Evolutionary conservation across 2,888 invertebrate species (phyloP), one percentile per base, ranked within the genome.

Genomic region (Celastrina argiolus): DNA sequence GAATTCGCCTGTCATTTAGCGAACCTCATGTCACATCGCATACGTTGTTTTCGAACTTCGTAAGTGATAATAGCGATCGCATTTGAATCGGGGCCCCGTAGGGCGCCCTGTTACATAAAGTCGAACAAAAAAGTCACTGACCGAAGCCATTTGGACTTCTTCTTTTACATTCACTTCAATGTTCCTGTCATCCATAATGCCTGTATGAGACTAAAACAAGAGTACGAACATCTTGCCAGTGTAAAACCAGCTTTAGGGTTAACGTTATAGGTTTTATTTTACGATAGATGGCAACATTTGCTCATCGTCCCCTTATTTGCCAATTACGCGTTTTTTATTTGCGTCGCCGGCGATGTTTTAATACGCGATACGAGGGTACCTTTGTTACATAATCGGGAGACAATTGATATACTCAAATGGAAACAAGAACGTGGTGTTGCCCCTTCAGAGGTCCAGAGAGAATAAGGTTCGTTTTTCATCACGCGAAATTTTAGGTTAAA

Each of bases 311-410:
- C 82, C 83, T 78, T 83, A 78, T 83, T 84, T 84, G 80, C 81
- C 83, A 84, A 85, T 85, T 85, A 85, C 68, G 71, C 71, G 76
- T 70, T 72, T 74, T 76, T 75, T 82, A 79, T 78, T 80, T 80
- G 81, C 75, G 73, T 67, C 72, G 75, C 69, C 74, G 76, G 73
- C 74, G 71, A 72, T 71, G 69, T 76, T 77, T 76, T 78, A 75
- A 76, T 76, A 75, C 72, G 45, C 64, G 61, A 61, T 61, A 36
- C 66, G 77, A 73, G 73, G 69, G 68, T n/a, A 31, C 58, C 16
- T 26, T 31, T 31, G 61, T 22, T 61, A 14, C 39, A 39, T 61
- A 61, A 61, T 61, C 51, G 61, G 61, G 10, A 28, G 58, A 31
- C 58, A 58, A 58, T 58, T 58, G 58, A 31, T 58, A 16, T 45